phyloP scores from a whole-genome alignment of 2,797 vertebrate species.

The Eulemur rubriventer region DNA sequence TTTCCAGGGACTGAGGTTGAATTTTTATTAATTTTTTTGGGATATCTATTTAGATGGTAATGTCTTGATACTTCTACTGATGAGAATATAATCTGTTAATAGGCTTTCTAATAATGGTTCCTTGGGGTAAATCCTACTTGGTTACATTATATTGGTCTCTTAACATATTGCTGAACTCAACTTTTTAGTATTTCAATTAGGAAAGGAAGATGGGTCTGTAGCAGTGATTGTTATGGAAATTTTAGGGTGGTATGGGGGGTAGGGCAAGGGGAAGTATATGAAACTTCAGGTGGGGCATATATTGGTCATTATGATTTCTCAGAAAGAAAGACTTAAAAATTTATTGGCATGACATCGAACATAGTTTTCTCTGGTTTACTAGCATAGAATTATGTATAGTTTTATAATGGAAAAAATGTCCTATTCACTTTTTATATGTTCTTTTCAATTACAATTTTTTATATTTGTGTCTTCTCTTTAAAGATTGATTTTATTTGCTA shows the following conservation, averaged over 20 bases:
- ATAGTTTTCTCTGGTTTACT: neutral
- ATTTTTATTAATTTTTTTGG: constrained; percentile 39
- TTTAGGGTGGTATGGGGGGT: neutral
- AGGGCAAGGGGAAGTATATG: neutral
- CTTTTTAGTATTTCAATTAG: neutral
- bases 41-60: constrained; percentile 1
- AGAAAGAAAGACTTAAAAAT: constrained; percentile 3
- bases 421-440: neutral
- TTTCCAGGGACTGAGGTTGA: neutral
- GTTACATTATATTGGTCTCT: neutral
- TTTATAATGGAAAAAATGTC: neutral
- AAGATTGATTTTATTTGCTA: neutral
- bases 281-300: neutral
- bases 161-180: neutral
- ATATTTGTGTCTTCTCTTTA: neutral
- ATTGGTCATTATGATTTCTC: neutral
- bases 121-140: neutral
- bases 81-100: neutral
- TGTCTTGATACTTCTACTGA: neutral
- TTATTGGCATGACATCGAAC: neutral
- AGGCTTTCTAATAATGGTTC: neutral
- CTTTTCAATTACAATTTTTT: constrained; percentile 2
- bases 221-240: neutral
- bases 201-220: neutral
- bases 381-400: neutral